Base-by-base conservation (phyloP, 2,888 invertebrate genomes). In the Cactoblastis cactorum region DNA sequence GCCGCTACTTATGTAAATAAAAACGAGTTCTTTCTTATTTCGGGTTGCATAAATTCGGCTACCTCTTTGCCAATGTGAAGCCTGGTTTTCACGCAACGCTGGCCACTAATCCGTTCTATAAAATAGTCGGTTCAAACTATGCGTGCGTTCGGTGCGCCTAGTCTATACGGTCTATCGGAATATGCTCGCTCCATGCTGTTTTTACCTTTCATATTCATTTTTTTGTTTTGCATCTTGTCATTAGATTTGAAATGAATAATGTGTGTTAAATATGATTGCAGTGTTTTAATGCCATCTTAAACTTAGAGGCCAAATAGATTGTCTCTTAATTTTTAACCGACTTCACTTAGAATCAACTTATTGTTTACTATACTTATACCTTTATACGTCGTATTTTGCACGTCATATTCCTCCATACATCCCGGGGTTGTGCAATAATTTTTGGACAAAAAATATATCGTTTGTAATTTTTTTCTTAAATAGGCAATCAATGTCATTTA, bases 1-100 rank as follows among this genome's bases (percentile, higher is more conserved):
- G 64, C 67, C 57, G 59, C 61, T 59, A 69, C 72, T 77, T 81
- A 84, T 80, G 83, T 76, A 77, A 83, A 86, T 80, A 55, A 71
- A 48, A 82, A 79, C 86, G 61, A 69, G 80, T 83, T 83, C 74
- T 83, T 80, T 84, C 80, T 81, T 79, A 83, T 80, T 80, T 77
- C 78, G 64, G 73, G 71, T 88, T 87, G 85, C 86, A 87, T 75
- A 80, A 85, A 85, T 80, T 76, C 74, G 67, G 63, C 67, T 68
- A 73, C 70, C 73, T 79, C 77, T 86, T 84, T 83, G 72, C 83
- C 78, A 84, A 84, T 78, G 70, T 66, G 63, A 72, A 77, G 76
- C 72, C 78, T 71, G 77, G 53, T 82, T 85, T 85, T 81, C 83
- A 87, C 83, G 86, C 80, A 79, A 83, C 78, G 65, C 65, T 81